Conservation (phyloP, 1,140 invertebrate species). For the Colletes gigas region DNA sequence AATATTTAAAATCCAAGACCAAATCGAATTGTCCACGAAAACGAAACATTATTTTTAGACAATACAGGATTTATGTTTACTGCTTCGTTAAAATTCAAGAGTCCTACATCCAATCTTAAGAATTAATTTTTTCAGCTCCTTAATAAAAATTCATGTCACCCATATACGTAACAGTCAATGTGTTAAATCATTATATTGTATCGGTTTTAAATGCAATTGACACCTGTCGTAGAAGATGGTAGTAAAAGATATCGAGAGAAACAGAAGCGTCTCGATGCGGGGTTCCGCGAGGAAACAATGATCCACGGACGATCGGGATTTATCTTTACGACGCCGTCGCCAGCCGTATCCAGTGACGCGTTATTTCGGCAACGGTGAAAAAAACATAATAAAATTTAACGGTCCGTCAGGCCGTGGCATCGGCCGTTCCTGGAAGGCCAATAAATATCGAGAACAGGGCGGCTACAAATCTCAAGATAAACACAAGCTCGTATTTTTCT, state of each 20-base stretch:
- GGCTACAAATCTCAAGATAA: slow-evolving; percentile 79
- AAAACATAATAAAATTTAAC: slow-evolving; percentile 78
- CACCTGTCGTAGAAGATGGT: no score
- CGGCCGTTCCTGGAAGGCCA: slow-evolving; percentile 56
- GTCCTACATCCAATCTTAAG: no score
- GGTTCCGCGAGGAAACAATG: slow-evolving; percentile 33
- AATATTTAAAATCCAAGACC: no score
- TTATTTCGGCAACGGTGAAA: slow-evolving; percentile 64
- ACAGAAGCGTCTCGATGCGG: neutral
- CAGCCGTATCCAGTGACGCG: slow-evolving; percentile 55
- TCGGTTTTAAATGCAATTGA: neutral
- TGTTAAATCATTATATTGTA: no score
- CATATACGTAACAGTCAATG: no score
- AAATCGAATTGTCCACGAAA: no score
- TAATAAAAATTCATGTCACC: no score
- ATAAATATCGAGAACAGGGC: slow-evolving; percentile 77
- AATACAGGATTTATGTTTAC: no score
- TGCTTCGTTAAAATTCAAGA: no score
- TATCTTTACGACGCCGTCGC: slow-evolving; percentile 51
- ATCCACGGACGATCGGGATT: slow-evolving; percentile 58
- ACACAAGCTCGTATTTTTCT: slow-evolving; percentile 72
- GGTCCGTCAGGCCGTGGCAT: slow-evolving; percentile 69
- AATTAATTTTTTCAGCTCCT: no score
- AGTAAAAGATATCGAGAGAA: neutral
- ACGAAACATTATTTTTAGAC: no score